A percentile compares a stretch with the other conserved stretches of the same genome.
These are phyloP conservation scores for Monomorium pharaonis DNA, from an alignment of 1,140 invertebrate species.

Conservation along the genomic window DNA sequence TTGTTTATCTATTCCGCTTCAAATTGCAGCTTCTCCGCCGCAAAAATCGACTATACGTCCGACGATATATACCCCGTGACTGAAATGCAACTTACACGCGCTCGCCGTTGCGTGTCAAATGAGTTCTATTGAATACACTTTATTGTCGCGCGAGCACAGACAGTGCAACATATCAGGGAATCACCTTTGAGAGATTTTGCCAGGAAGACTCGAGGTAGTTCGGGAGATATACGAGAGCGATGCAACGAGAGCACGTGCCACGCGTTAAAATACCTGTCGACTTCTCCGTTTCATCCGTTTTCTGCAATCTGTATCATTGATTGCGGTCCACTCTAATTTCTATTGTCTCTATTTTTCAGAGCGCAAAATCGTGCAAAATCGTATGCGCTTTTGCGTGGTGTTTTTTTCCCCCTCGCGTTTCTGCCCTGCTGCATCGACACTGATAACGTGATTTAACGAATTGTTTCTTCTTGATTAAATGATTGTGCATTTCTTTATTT, in stretches of 20 bases:
- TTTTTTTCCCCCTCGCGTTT: not conserved
- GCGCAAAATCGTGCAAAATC: not conserved
- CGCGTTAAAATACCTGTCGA: not conserved
- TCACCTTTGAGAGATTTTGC: not conserved
- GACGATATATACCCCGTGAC: not conserved
- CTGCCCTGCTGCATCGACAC: not conserved
- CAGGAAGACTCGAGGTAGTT: not conserved
- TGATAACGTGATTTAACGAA: constrained; percentile 48
- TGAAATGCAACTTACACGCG: not conserved
- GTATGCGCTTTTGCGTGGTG: not conserved
- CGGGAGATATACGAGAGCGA: not conserved
- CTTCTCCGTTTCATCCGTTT: not conserved
- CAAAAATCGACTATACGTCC: not conserved
- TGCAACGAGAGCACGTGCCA: not conserved
- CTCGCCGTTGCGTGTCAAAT: constrained; percentile 17
- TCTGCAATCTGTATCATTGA: not conserved
- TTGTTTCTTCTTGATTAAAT: constrained; percentile 49
- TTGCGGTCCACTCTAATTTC: not conserved
- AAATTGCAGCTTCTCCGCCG: not conserved
- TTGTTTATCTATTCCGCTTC: constrained; percentile 20
- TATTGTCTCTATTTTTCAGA: not conserved
- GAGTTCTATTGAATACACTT: not conserved
- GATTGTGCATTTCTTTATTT: constrained; percentile 21
- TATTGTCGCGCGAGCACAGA: not conserved
- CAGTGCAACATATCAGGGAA: not conserved